phyloP scores from a whole-genome alignment of 2,888 invertebrate genomes.

The Acanthopleura granulata region DNA sequence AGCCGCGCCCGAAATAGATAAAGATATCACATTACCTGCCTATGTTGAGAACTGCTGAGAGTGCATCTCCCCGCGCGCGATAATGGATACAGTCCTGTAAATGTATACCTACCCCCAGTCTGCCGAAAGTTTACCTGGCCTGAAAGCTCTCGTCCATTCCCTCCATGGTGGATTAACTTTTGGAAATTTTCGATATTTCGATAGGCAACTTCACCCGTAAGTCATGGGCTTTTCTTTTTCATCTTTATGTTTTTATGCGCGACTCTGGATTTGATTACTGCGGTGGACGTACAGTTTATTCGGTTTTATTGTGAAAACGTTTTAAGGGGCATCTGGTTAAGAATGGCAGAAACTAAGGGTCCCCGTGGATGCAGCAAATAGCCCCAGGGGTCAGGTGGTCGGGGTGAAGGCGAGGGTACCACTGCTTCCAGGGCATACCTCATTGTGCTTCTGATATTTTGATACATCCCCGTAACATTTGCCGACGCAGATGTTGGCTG shows the following conservation, averaged over 20 bases:
- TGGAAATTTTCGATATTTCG: conserved; percentile 19
- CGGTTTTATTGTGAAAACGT: too few species aligned
- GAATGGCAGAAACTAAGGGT: too few species aligned
- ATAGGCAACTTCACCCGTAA: conserved; percentile 18
- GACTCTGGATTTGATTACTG: too few species aligned
- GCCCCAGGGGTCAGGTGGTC: too few species aligned
- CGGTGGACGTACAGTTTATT: too few species aligned
- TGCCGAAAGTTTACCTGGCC: not conserved
- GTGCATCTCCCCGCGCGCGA: not conserved
- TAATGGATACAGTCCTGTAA: conserved; percentile 7
- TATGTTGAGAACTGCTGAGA: conserved; percentile 7
- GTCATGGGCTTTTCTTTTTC: not conserved
- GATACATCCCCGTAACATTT: not conserved
- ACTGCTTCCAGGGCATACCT: too few species aligned
- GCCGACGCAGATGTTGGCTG: not conserved
- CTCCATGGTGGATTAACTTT: conserved; percentile 17
- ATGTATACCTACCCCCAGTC: not conserved
- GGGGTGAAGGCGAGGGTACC: too few species aligned
- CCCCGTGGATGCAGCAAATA: too few species aligned
- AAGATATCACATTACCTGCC: not conserved
- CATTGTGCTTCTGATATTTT: not conserved
- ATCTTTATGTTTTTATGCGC: too few species aligned
- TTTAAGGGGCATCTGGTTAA: too few species aligned
- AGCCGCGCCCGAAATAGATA: not conserved
- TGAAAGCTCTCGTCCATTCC: conserved; percentile 5